Evolutionary conservation across 1,140 invertebrate species (phyloP).

Genomic region (Drosophila setifemur): DNA sequence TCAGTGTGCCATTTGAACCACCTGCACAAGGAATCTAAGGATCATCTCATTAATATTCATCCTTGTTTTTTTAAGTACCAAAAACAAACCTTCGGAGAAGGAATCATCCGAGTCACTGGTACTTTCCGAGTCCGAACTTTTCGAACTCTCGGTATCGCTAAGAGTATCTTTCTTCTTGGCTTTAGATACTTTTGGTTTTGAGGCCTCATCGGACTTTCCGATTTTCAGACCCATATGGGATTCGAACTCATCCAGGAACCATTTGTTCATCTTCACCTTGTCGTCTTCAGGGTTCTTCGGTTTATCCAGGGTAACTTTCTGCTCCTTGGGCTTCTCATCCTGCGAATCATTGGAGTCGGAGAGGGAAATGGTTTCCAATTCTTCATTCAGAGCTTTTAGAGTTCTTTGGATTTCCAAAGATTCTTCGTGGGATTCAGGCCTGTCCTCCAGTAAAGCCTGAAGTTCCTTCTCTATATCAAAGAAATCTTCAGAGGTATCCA

Average conservation of each 20-base stretch:
- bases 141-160: neutral
- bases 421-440: neutral
- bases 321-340: neutral
- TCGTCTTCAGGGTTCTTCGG: no score
- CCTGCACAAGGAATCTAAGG: neutral
- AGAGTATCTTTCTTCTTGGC: neutral
- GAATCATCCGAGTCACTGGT: neutral
- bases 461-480: neutral
- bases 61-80: no score
- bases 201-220: neutral
- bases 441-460: neutral
- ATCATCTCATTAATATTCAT: neutral
- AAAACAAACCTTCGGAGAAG: neutral
- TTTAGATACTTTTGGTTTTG: no score
- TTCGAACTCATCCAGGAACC: slow-evolving; percentile 3
- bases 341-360: neutral
- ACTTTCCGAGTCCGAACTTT: neutral
- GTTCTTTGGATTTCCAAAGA: neutral
- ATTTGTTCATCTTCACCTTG: neutral
- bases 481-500: neutral
- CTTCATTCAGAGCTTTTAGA: neutral
- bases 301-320: no score
- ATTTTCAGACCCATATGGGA: neutral
- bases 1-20: neutral
- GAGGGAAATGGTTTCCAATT: neutral